A percentile compares a stretch with the other conserved stretches of the same genome.
phyloP scores from a whole-genome alignment of 1,140 invertebrate genomes.

The Tetranychus urticae region DNA sequence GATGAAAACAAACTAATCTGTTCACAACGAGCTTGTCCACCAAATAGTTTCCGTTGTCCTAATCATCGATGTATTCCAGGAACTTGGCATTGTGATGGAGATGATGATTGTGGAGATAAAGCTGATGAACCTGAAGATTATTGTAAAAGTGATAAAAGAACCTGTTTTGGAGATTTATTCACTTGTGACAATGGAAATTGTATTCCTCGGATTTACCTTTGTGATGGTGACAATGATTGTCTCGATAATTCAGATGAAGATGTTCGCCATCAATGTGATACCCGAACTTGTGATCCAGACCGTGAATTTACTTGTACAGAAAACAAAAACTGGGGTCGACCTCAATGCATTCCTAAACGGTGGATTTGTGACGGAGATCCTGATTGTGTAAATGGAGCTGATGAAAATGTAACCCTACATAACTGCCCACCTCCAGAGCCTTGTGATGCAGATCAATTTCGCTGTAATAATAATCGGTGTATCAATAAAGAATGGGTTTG shows the following conservation, averaged over 20 bases:
- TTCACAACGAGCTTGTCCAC: conserved; percentile 58
- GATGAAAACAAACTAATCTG: conserved; percentile 80
- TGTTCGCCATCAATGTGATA: conserved; percentile 64
- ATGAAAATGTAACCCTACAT: conserved; percentile 62
- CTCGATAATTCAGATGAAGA: conserved; percentile 77
- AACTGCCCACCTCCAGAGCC: conserved; percentile 51
- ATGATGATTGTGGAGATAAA: conserved; percentile 67
- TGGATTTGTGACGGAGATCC: conserved; percentile 91
- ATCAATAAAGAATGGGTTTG: conserved; percentile 37
- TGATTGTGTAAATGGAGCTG: conserved; percentile 86
- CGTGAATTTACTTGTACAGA: conserved; percentile 70
- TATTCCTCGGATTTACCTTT: conserved; percentile 86
- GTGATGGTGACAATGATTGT: conserved; percentile 87
- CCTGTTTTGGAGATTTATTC: conserved; percentile 80
- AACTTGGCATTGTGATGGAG: conserved; percentile 76
- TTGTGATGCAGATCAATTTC: conserved; percentile 64
- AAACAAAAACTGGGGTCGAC: conserved; percentile 68
- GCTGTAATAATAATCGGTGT: conserved; percentile 68
- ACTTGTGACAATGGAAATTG: conserved; percentile 93
- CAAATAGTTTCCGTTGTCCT: conserved; percentile 50
- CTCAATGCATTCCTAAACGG: conserved; percentile 73
- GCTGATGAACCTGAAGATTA: conserved; percentile 73
- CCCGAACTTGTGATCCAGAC: conserved; percentile 67
- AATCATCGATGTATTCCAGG: conserved; percentile 36
- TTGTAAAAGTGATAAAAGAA: conserved; percentile 74